phyloP scores from a whole-genome alignment of 2,888 invertebrate genomes.

The Drosophila heteroneura region DNA sequence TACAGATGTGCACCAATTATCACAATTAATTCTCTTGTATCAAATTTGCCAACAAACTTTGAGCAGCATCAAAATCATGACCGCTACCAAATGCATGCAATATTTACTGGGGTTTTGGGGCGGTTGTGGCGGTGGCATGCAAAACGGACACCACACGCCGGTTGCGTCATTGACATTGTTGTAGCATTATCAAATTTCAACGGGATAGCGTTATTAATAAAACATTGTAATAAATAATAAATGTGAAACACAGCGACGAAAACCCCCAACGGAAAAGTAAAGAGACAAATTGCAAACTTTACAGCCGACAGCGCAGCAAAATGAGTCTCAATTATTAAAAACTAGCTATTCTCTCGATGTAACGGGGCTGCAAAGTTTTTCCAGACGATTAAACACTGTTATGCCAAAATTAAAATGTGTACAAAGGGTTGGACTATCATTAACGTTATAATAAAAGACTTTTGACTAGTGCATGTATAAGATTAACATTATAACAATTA shows the following conservation, averaged over 20 bases:
- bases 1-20: not conserved
- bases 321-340: constrained; percentile 10
- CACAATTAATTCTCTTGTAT: not conserved
- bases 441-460: not conserved
- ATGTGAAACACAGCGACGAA: constrained; percentile 47
- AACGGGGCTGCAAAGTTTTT: not conserved
- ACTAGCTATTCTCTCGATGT: not conserved
- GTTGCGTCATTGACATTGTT: constrained; percentile 46
- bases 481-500: not conserved
- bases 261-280: constrained; percentile 19
- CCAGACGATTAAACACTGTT: not conserved
- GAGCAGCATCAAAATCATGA: constrained; percentile 25
- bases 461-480: not conserved
- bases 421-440: not conserved
- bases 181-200: constrained; percentile 67
- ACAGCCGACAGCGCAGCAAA: constrained; percentile 12
- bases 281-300: constrained; percentile 3
- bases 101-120: not conserved
- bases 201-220: constrained; percentile 67
- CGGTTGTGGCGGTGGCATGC: not conserved
- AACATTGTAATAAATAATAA: constrained; percentile 65
- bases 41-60: constrained; percentile 22
- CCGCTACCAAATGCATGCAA: constrained; percentile 47
- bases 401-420: not conserved
- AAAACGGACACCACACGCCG: constrained; percentile 2